Conservation (phyloP, 2,888 invertebrate genomes). For the Dinocampus coccinellae region DNA sequence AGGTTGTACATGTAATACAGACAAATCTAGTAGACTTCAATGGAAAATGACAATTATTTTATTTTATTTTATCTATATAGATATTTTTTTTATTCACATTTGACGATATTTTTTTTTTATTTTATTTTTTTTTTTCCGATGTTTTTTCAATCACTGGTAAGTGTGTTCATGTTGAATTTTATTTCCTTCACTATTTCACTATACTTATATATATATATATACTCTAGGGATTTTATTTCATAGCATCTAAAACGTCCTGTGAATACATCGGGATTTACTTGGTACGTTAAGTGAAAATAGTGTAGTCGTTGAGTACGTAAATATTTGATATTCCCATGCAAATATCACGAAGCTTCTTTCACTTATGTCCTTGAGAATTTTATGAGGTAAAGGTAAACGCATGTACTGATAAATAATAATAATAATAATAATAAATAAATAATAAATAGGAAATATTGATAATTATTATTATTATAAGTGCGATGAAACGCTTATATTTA, state of each 20-base stretch:
- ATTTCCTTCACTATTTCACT: background rate
- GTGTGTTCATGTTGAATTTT: background rate
- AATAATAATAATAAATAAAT: background rate
- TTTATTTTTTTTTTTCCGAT: background rate
- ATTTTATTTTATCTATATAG: no score
- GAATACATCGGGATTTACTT: slow-evolving; percentile 13
- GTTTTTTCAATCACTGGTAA: background rate
- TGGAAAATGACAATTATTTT: background rate
- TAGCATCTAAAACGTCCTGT: background rate
- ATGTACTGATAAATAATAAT: background rate
- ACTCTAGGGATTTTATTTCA: slow-evolving; percentile 8
- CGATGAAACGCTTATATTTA: no score
- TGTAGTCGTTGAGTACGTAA: background rate
- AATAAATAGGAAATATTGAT: background rate
- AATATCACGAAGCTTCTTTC: slow-evolving; percentile 14
- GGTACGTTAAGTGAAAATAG: slow-evolving; percentile 10
- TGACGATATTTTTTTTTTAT: no score
- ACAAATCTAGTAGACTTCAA: background rate
- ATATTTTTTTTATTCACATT: no score
- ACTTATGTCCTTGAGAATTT: slow-evolving; percentile 3
- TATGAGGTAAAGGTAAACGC: slow-evolving; percentile 13
- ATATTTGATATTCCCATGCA: slow-evolving; percentile 19
- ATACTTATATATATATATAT: no score
- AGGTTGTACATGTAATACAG: background rate
- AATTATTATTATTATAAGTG: no score